phyloP scores from a whole-genome alignment of 2,797 vertebrate genomes.

The Gambelia wislizenii region DNA sequence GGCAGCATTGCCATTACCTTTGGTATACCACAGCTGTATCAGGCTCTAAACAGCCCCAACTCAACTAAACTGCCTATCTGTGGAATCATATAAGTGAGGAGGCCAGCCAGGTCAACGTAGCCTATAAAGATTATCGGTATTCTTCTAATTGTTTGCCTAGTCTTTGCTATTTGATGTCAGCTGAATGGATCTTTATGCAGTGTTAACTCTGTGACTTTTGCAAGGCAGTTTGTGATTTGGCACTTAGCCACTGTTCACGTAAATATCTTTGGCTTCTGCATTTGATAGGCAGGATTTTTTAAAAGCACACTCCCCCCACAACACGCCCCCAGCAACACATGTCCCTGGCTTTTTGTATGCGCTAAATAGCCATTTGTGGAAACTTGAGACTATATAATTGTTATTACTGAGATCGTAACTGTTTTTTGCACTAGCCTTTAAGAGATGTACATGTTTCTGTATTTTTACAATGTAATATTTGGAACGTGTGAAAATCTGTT shows the following conservation, averaged over 20 bases:
- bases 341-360: constrained; percentile 80
- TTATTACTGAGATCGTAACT: constrained; percentile 80
- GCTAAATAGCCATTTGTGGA: constrained; percentile 80
- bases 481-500: constrained; percentile 80
- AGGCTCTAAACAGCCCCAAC: constrained; percentile 45
- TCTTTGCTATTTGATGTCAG: constrained; percentile 72
- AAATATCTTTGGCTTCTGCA: constrained; percentile 75
- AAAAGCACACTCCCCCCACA: constrained; percentile 67
- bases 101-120: constrained; percentile 68
- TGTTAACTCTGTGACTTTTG: constrained; percentile 81
- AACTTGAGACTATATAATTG: constrained; percentile 75
- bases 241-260: constrained; percentile 79
- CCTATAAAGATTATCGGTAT: constrained; percentile 58
- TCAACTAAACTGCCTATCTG: constrained; percentile 61
- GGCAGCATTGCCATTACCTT: constrained; percentile 15
- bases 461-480: constrained; percentile 85
- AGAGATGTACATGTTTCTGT: constrained; percentile 81
- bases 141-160: constrained; percentile 64
- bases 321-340: constrained; percentile 47
- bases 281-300: constrained; percentile 66
- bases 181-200: constrained; percentile 71
- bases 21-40: constrained; percentile 6
- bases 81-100: constrained; percentile 56
- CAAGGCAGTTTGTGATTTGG: constrained; percentile 79
- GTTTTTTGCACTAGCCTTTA: constrained; percentile 80